These are phyloP conservation scores for Drosophila ochracea DNA, from an alignment of 2,888 invertebrate genomes.

Conservation along the genomic window DNA sequence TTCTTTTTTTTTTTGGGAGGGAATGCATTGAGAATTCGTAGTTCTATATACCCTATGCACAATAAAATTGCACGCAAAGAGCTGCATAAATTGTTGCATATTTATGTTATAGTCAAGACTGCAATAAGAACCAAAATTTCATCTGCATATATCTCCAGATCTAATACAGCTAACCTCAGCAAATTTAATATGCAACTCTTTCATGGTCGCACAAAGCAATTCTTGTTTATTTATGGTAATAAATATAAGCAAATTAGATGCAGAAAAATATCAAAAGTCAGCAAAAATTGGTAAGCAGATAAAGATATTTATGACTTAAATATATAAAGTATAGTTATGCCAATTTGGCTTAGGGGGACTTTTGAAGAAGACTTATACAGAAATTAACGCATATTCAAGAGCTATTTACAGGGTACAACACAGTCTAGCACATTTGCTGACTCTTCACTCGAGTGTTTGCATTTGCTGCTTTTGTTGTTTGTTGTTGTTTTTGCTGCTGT, in stretches of 20 bases:
- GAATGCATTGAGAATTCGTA: conserved; percentile 29
- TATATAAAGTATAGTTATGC: background rate
- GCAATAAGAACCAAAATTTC: background rate
- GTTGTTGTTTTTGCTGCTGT: conserved; percentile 43
- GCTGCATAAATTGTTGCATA: conserved; percentile 14
- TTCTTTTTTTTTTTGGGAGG: conserved; percentile 13
- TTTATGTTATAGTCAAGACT: conserved; percentile 4
- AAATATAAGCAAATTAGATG: background rate
- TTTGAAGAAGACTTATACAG: background rate
- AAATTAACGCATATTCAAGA: background rate
- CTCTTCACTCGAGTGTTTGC: conserved; percentile 42
- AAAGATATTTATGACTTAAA: background rate
- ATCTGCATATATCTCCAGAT: background rate
- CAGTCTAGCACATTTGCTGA: background rate
- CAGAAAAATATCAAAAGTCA: background rate
- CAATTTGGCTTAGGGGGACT: background rate
- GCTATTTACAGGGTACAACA: conserved; percentile 3
- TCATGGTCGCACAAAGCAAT: background rate
- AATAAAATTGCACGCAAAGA: background rate
- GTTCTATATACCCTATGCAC: conserved; percentile 25
- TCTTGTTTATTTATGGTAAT: background rate
- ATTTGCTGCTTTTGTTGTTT: conserved; percentile 18
- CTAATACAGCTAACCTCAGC: background rate
- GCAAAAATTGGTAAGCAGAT: background rate
- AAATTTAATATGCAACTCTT: background rate